Evolutionary conservation across 2,113 vertebrate genomes (phyloP), one percentile per base, ranked within the genome.

Genomic region (Tyrannus savana): DNA sequence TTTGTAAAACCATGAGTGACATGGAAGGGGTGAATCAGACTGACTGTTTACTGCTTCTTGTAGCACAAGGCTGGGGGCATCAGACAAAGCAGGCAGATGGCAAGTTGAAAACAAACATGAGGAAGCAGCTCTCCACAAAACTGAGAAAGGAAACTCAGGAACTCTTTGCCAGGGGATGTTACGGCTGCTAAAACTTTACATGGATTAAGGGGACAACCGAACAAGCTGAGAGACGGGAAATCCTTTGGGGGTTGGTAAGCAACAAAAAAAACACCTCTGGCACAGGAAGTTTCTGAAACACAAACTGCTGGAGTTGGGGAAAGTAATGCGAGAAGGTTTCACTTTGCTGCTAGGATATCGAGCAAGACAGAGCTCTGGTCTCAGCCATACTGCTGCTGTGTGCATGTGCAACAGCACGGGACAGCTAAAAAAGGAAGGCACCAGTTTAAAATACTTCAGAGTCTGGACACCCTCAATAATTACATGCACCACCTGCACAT

Each of bases 1-100:
- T 59, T 68, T 59, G 30, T 77, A 69, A 92, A 80, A 84, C 66
- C 33, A 0, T 52, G 78, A 86, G 83, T 93, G 95, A 95, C 30
- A 33, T 55, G 64, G 88, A 81, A 93, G 44, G 50, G 68, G 59
- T 90, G 96, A 95, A 92, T 95, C 95, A 95, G 55, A 76, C 25
- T 64, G 93, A 60, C 74, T 95, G 62, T 50, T 63, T 4, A 28
- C 85, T 90, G 90, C 85, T 72, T 93, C 71, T 66, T 88, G 44
- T 77, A 69, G 53, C 63, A 86, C 30, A 74, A 62, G 79, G 83
- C 94, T 55, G 8, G 88, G 73, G 90, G 92, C 92, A 86, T 89
- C 55, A 67, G 56, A 67, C n/a, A 64, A 74, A 94, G 90, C 86
- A 90, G 76, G 86, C 95, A 95, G 95, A 95, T 95, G 94, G 94